Conservation (phyloP, 2,797 vertebrate species). For the Catharus ustulatus region DNA sequence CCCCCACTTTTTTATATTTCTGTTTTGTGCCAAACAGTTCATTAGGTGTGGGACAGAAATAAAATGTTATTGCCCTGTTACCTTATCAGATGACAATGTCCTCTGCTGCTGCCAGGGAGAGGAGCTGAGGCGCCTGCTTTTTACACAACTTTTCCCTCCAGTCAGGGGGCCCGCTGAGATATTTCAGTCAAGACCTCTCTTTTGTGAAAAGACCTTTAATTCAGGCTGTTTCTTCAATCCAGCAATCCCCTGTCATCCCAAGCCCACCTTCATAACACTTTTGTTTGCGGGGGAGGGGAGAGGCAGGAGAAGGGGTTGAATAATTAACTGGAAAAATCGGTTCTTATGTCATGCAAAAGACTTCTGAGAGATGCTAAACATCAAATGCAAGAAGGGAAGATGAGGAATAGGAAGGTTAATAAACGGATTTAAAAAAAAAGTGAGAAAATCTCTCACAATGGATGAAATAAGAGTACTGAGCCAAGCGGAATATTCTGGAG, state of each 20-base stretch:
- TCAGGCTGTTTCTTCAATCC: background rate
- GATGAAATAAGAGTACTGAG: constrained; percentile 8
- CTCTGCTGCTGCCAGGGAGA: background rate
- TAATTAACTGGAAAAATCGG: constrained; percentile 56
- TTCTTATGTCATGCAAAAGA: constrained; percentile 48
- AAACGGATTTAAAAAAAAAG: background rate
- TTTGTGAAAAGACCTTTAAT: background rate
- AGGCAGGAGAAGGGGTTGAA: background rate
- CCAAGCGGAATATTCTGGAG: background rate
- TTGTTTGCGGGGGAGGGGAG: background rate
- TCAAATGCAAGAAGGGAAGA: background rate
- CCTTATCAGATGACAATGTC: background rate
- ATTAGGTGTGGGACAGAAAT: constrained; percentile 33
- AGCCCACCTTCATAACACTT: constrained; percentile 10
- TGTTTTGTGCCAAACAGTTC: background rate
- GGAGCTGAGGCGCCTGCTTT: background rate
- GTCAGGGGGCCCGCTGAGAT: background rate
- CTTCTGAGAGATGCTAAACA: constrained; percentile 17
- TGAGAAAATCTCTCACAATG: constrained; percentile 17
- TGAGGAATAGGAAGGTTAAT: constrained; percentile 43
- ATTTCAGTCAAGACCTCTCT: background rate
- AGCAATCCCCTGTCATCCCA: background rate
- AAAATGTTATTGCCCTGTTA: constrained; percentile 29
- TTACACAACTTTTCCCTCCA: background rate
- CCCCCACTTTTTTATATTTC: background rate